Conservation (phyloP, 1,140 invertebrate species). For the Cecropterus lyciades region DNA sequence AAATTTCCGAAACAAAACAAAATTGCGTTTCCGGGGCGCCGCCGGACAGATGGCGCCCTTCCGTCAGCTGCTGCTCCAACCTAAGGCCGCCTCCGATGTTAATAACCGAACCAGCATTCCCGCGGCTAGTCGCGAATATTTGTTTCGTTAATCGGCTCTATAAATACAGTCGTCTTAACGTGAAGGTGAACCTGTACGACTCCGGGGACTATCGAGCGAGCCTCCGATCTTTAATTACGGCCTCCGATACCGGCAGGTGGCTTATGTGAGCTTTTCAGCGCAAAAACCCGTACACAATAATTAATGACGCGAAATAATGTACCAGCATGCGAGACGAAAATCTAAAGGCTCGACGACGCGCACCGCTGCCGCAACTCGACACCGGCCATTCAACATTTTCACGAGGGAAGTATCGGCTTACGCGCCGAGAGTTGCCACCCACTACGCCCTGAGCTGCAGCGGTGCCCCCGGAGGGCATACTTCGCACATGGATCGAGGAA, state of each 20-base stretch:
- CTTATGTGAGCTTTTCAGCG: conserved; percentile 59
- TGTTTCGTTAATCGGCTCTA: conserved; percentile 41
- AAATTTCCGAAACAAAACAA: conserved; percentile 74
- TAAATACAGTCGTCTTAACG: conserved; percentile 45
- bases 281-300: conserved; percentile 70
- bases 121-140: conserved; percentile 26
- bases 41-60: conserved; percentile 74
- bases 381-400: conserved; percentile 80
- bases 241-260: conserved; percentile 68
- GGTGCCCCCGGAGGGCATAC: conserved; percentile 44
- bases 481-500: conserved; percentile 37
- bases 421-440: conserved; percentile 72
- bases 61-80: conserved; percentile 68
- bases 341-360: conserved; percentile 71
- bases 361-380: conserved; percentile 66
- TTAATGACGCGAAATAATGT: conserved; percentile 82
- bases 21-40: conserved; percentile 70
- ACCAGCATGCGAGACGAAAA: conserved; percentile 80
- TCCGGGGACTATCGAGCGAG: conserved; percentile 47
- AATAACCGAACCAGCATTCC: conserved; percentile 30
- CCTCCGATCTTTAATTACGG: conserved; percentile 69
- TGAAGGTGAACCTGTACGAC: conserved; percentile 61
- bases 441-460: conserved; percentile 60
- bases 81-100: conserved; percentile 46
- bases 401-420: conserved; percentile 81